These are phyloP conservation scores for Arge pagana DNA, from an alignment of 2,888 invertebrate species.

Conservation along the genomic window DNA sequence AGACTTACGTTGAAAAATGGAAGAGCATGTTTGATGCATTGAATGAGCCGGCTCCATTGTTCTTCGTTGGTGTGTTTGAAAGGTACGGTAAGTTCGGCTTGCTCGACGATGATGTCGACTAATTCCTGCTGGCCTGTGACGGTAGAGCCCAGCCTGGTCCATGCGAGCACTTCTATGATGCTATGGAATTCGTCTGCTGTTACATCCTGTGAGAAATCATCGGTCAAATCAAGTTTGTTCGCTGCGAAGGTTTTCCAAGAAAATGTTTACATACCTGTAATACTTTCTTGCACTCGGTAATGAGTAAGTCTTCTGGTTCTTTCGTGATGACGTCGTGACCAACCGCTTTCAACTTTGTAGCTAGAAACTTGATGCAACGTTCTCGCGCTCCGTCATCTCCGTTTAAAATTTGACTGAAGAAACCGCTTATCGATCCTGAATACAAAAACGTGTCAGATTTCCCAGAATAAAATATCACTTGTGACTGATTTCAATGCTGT, in stretches of 20 bases:
- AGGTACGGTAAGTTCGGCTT: constrained; percentile 81
- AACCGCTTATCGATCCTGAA: constrained; percentile 67
- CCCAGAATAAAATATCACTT: too few species aligned
- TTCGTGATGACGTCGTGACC: constrained; percentile 78
- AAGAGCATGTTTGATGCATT: constrained; percentile 83
- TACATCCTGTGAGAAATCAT: constrained; percentile 70
- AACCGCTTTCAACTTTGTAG: constrained; percentile 79
- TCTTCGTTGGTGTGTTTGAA: constrained; percentile 75
- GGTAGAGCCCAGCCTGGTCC: constrained; percentile 81
- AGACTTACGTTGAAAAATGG: constrained; percentile 86
- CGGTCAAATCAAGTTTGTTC: too few species aligned
- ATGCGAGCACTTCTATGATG: constrained; percentile 83
- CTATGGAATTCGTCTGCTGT: constrained; percentile 90
- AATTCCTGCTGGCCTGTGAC: constrained; percentile 85
- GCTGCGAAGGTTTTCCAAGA: constrained; percentile 1
- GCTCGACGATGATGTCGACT: constrained; percentile 82
- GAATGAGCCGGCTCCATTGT: constrained; percentile 69
- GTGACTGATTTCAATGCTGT: too few species aligned
- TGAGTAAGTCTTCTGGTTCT: constrained; percentile 84
- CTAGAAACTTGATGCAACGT: constrained; percentile 84
- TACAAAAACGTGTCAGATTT: too few species aligned
- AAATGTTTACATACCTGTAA: constrained; percentile 64
- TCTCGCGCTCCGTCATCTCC: constrained; percentile 81
- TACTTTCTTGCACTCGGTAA: constrained; percentile 85
- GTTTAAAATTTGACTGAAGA: constrained; percentile 71